Base-by-base conservation (phyloP, 2,888 invertebrate species). In the Labia minor region DNA sequence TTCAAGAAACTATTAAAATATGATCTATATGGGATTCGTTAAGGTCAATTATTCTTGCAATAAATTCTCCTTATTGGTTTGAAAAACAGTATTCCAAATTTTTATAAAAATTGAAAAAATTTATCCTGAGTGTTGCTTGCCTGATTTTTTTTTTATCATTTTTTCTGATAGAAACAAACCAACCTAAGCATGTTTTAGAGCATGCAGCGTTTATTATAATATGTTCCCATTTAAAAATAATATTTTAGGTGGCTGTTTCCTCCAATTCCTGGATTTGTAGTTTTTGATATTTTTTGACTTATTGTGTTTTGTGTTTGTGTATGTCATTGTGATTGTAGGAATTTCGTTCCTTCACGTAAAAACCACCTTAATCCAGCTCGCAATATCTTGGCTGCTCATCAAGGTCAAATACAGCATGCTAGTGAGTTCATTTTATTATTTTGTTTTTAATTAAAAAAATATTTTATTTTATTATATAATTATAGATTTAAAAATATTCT, bases 291-390 rank as follows among this genome's bases (percentile, higher is more conserved):
- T 62, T 49, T 61, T 62, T 65, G 21, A 67, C 65, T 66, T 66
- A 69, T 69, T 65, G 37, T 67, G 68, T 68, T 69, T 65, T 71
- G 67, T 68, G 49, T 68, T 66, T 65, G 62, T 64, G 68, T 71
- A 67, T 67, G 69, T 70, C 49, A 49, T 49, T 49, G 49, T 68
- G 68, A 71, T 69, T 72, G 68, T 80, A 86, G 86, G 76, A 86
- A 85, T 77, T 85, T 82, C 76, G 79, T 86, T 72, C 81, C 82
- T 68, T 85, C 86, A 61, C 80, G 83, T 71, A 81, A 78, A 73
- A 75, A 75, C 73, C 75, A 70, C 63, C 37, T 67, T 63, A 64
- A 63, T 63, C 63, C 68, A 37, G 61, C 37, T 37, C 68, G 68
- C 62, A 67, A 66, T 63, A 37, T 67, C 64, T 61, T 49, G 18